Evolutionary conservation across 2,113 vertebrate genomes (phyloP).

Genomic region (Marcusenius ussheri): DNA sequence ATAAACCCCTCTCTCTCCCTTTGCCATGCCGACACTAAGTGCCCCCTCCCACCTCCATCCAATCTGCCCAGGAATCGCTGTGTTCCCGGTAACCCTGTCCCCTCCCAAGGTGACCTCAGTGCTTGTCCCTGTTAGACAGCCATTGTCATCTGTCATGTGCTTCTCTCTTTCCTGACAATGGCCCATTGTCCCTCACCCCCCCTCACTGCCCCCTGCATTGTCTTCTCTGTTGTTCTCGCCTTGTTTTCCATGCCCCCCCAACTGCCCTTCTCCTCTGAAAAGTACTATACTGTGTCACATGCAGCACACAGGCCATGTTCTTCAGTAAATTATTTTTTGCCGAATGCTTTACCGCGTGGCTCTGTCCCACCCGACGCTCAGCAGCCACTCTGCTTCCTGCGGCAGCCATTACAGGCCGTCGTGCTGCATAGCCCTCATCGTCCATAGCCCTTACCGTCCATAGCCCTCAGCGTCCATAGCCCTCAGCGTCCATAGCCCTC

Average conservation of each 20-base stretch:
- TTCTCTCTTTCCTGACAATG: conserved; percentile 39
- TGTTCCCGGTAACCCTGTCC: conserved; percentile 34
- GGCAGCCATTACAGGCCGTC: neutral
- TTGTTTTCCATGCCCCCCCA: conserved; percentile 6
- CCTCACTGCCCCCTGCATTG: neutral
- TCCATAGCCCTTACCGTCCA: too few relatives aligned
- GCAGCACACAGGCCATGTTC: neutral
- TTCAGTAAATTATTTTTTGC: neutral
- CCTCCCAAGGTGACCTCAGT: conserved; percentile 57
- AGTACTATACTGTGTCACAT: neutral
- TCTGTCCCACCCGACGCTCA: neutral
- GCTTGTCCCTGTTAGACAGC: conserved; percentile 43
- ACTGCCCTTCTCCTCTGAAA: neutral
- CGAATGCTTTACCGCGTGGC: neutral
- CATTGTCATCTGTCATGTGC: conserved; percentile 44
- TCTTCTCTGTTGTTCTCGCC: conserved; percentile 21
- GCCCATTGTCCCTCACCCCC: conserved; percentile 23
- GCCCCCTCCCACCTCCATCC: conserved; percentile 16
- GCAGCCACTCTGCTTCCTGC: too few relatives aligned
- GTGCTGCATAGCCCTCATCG: too few relatives aligned
- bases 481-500: too few relatives aligned
- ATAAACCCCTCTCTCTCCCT: conserved; percentile 58
- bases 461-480: too few relatives aligned
- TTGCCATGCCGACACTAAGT: conserved; percentile 57
- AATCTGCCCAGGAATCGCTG: conserved; percentile 57